These are phyloP conservation scores for Lottia scabra DNA, from an alignment of 2,888 invertebrate species.

Conservation along the genomic window DNA sequence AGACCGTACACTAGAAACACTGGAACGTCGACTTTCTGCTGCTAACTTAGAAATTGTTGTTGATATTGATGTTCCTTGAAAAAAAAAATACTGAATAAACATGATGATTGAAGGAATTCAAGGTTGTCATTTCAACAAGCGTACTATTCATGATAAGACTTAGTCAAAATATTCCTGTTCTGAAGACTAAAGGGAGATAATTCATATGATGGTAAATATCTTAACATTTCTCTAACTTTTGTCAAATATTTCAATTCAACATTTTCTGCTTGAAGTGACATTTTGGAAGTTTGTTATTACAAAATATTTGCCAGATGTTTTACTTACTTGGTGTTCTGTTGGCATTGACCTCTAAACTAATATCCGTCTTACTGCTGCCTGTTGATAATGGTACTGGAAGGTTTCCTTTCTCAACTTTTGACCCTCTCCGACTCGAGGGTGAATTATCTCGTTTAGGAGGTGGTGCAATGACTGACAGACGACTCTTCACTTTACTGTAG, in stretches of 20 bases:
- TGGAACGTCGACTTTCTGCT: background rate
- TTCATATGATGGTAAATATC: too few relatives aligned
- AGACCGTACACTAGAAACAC: background rate
- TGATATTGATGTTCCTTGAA: background rate
- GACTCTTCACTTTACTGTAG: constrained; percentile 60
- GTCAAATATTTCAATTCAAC: too few relatives aligned
- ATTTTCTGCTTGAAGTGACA: too few relatives aligned
- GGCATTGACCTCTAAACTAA: constrained; percentile 31
- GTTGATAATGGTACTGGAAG: constrained; percentile 28
- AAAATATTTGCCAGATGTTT: too few relatives aligned
- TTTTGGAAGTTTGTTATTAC: too few relatives aligned
- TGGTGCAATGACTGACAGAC: constrained; percentile 42
- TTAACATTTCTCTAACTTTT: too few relatives aligned
- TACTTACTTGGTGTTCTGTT: constrained; percentile 5
- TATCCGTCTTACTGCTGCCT: constrained; percentile 49
- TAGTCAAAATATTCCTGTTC: too few relatives aligned
- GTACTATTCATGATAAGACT: too few relatives aligned
- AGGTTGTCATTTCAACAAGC: too few relatives aligned
- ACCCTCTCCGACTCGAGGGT: constrained; percentile 5
- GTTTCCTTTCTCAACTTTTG: constrained; percentile 1
- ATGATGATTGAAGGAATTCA: too few relatives aligned
- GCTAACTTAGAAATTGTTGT: background rate
- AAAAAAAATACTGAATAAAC: background rate
- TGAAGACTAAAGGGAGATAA: too few relatives aligned
- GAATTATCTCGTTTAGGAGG: constrained; percentile 30